A percentile compares a stretch with the other conserved stretches of the same genome.
These are phyloP conservation scores for Gallinago stenura DNA, from an alignment of 2,797 vertebrate species.

Conservation along the genomic window DNA sequence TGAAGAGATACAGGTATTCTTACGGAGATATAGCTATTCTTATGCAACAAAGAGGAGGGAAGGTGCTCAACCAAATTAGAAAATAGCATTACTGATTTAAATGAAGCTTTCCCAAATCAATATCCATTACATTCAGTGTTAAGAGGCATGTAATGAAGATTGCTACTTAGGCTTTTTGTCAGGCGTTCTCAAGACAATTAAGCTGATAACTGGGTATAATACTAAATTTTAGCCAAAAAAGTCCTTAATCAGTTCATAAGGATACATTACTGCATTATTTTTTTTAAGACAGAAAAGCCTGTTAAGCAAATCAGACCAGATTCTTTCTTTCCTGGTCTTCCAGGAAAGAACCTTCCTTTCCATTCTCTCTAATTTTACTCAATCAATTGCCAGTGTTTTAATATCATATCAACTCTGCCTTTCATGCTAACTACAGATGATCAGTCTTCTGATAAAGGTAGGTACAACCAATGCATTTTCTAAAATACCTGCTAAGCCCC, in stretches of 20 bases:
- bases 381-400: slow-evolving; percentile 54
- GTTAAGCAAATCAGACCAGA: neutral
- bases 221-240: neutral
- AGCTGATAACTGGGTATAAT: neutral
- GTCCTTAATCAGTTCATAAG: neutral
- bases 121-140: neutral
- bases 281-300: neutral
- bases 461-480: slow-evolving; percentile 45
- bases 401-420: slow-evolving; percentile 77
- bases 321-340: too few relatives aligned
- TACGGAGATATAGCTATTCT: neutral
- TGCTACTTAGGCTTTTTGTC: slow-evolving; percentile 2
- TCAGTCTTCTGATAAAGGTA: slow-evolving; percentile 92
- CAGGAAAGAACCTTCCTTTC: neutral
- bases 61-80: neutral
- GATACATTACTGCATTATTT: neutral
- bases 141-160: neutral
- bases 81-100: neutral
- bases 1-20: neutral
- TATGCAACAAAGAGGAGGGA: neutral
- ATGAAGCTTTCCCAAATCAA: neutral
- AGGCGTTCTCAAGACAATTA: neutral
- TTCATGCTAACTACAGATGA: slow-evolving; percentile 90
- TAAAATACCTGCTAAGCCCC: neutral
- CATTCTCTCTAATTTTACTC: neutral